phyloP scores from a whole-genome alignment of 1,140 invertebrate genomes.

The Gryllus bimaculatus region DNA sequence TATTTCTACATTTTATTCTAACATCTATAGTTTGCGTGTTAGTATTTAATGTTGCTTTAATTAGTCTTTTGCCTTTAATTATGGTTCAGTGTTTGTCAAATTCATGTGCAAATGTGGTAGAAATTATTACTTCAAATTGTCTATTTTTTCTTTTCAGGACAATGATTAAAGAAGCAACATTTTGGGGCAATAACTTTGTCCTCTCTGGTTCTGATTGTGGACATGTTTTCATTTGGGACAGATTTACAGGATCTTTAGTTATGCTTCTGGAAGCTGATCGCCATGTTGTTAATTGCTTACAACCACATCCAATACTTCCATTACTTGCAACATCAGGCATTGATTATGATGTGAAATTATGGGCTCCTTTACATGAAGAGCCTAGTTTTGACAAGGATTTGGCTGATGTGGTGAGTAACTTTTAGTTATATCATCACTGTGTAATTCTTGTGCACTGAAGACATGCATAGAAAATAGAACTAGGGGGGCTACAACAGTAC shows the following conservation, averaged over 20 bases:
- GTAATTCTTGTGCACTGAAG: no score
- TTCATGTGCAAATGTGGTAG: no score
- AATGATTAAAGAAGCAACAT: conserved; percentile 84
- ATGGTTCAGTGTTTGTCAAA: no score
- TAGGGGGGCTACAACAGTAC: no score
- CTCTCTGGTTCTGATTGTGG: conserved; percentile 84
- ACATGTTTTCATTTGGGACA: conserved; percentile 63
- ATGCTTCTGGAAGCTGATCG: conserved; percentile 75
- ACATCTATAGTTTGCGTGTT: no score
- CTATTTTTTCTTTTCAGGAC: conserved; percentile 41
- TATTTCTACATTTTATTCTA: no score
- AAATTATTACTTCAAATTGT: background rate
- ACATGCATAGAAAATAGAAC: no score
- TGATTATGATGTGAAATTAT: conserved; percentile 83
- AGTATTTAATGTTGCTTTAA: no score
- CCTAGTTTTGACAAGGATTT: conserved; percentile 52
- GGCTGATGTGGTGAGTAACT: conserved; percentile 58
- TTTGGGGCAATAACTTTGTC: conserved; percentile 75
- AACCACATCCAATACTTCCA: conserved; percentile 74
- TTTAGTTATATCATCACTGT: background rate
- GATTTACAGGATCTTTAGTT: conserved; percentile 50
- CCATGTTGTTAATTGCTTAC: conserved; percentile 79
- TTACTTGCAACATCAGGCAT: conserved; percentile 80
- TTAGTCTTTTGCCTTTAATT: no score
- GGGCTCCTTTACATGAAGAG: conserved; percentile 57